Evolutionary conservation across 2,113 vertebrate species (phyloP).

Genomic region (Siphamia tubifer): DNA sequence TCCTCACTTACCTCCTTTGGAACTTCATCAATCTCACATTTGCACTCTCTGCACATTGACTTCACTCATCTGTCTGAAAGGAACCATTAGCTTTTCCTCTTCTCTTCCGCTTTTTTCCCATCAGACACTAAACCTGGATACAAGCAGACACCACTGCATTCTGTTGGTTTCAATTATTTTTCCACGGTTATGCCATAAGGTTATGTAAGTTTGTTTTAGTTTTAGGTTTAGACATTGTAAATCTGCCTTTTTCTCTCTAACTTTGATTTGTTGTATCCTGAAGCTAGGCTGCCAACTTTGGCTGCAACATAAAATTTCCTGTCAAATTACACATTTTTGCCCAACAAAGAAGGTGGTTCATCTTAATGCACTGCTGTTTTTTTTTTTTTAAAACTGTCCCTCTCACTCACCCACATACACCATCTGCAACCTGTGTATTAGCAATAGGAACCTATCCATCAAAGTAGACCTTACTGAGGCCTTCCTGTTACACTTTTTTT

Average conservation of each 20-base stretch:
- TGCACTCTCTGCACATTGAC: conserved; percentile 8
- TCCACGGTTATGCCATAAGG: too few relatives aligned
- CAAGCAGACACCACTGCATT: not conserved
- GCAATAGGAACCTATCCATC: conserved; percentile 78
- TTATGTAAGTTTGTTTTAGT: too few relatives aligned
- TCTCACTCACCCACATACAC: not conserved
- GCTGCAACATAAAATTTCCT: conserved; percentile 25
- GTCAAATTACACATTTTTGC: conserved; percentile 20
- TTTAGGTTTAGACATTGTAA: conserved; percentile 4
- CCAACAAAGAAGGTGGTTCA: not conserved
- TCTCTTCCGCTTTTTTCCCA: conserved; percentile 39
- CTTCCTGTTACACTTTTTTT: conserved; percentile 51
- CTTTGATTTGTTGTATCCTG: conserved; percentile 28
- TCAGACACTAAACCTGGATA: conserved; percentile 23
- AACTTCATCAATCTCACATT: not conserved
- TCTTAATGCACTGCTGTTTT: not conserved
- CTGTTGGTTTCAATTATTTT: not conserved
- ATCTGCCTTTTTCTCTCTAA: conserved; percentile 15
- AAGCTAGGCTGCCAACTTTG: conserved; percentile 15
- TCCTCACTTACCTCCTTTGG: not conserved
- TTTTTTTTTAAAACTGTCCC: not conserved
- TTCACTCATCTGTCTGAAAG: conserved; percentile 14
- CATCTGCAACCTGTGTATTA: conserved; percentile 53
- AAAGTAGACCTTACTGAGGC: conserved; percentile 36
- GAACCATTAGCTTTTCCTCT: conserved; percentile 41